Conservation (phyloP, 2,797 vertebrate species). For the Takifugu rubripes region DNA sequence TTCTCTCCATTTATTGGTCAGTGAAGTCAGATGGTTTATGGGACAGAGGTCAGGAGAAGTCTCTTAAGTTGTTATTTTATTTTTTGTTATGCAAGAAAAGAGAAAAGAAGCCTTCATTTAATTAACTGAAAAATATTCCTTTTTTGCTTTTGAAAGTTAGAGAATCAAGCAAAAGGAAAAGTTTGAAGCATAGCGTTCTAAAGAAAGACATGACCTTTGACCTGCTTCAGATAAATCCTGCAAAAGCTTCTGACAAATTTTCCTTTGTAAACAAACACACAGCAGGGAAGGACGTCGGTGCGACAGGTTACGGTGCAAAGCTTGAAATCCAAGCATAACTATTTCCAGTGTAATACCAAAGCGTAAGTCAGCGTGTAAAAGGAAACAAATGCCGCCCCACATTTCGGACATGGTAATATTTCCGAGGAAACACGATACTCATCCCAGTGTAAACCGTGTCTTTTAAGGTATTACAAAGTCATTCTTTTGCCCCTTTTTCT, state of each 20-base stretch:
- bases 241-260: slow-evolving; percentile 14
- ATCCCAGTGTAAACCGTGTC: slow-evolving; percentile 78
- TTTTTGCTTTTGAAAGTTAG: no score
- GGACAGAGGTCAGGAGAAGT: no score
- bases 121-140: no score
- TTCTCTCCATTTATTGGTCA: no score
- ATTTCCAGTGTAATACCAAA: slow-evolving; percentile 72
- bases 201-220: no score
- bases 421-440: slow-evolving; percentile 76
- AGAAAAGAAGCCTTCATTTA: no score
- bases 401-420: slow-evolving; percentile 72
- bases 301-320: slow-evolving; percentile 27
- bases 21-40: no score
- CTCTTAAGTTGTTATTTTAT: no score
- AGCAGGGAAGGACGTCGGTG: slow-evolving; percentile 28
- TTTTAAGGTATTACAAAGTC: slow-evolving; percentile 77
- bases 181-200: no score
- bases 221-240: not conserved
- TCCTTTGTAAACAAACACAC: slow-evolving; percentile 19
- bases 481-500: slow-evolving; percentile 77
- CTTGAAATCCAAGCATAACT: slow-evolving; percentile 76
- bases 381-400: slow-evolving; percentile 71
- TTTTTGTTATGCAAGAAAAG: no score
- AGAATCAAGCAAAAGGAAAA: no score
- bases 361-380: slow-evolving; percentile 76